Conservation (phyloP, 2,113 vertebrate species). For the Calidris pygmaea region DNA sequence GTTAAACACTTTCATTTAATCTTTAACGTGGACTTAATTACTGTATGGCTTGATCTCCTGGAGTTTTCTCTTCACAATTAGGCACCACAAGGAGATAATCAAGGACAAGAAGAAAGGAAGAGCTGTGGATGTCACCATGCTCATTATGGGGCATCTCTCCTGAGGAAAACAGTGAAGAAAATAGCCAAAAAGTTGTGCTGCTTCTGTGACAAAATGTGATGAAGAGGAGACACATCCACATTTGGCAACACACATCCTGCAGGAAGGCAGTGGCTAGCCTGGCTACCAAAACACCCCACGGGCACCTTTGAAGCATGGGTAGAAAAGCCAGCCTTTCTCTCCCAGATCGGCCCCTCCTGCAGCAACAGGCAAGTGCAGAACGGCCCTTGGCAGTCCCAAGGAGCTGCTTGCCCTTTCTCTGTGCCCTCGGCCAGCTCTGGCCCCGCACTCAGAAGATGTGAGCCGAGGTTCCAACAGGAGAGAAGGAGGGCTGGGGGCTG, state of each 20-base stretch:
- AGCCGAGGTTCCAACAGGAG: not conserved
- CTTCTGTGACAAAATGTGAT: not conserved
- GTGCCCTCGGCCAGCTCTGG: not conserved
- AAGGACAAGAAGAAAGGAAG: not conserved
- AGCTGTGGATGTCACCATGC: not conserved
- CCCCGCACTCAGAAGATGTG: rapidly evolving
- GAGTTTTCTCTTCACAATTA: not conserved
- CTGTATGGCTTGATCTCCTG: not conserved
- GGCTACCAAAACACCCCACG: not conserved
- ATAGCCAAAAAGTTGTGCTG: not conserved
- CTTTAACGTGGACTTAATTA: not conserved
- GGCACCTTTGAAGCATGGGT: rapidly evolving
- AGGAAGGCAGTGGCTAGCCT: not conserved
- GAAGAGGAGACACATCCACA: not conserved
- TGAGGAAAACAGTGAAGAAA: not conserved
- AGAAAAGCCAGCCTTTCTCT: not conserved
- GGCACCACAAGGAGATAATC: not conserved
- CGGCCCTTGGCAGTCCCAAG: not conserved
- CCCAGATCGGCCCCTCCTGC: not conserved
- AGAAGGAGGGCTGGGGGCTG: too few species aligned
- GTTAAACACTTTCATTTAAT: not conserved
- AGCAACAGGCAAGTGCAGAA: not conserved
- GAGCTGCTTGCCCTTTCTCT: not conserved
- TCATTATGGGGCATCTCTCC: not conserved
- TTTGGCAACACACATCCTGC: rapidly evolving